These are phyloP conservation scores for Plecotus auritus DNA, from an alignment of 2,113 vertebrate genomes.

Conservation along the genomic window DNA sequence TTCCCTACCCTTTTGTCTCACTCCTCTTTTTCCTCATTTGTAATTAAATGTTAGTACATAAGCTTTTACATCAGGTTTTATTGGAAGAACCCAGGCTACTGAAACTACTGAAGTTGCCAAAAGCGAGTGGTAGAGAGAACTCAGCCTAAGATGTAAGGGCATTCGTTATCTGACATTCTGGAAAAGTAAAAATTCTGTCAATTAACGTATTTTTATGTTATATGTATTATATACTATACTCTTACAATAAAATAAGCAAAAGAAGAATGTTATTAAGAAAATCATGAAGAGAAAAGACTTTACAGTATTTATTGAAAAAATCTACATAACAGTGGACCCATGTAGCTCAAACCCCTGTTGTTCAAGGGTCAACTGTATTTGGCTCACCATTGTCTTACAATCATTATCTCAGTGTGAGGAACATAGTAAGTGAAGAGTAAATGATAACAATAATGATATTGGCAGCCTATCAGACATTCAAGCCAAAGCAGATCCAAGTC, in stretches of 20 bases:
- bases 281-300: not conserved
- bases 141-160: not conserved
- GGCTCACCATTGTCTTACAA: not conserved
- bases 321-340: not conserved
- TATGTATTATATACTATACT: not conserved
- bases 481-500: not conserved
- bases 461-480: not conserved
- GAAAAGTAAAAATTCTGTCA: not conserved
- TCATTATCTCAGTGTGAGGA: not conserved
- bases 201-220: not conserved
- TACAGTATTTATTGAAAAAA: not conserved
- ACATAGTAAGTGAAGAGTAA: not conserved
- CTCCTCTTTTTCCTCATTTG: not conserved
- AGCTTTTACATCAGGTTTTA: not conserved
- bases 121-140: not conserved
- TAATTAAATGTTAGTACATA: not conserved
- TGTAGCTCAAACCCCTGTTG: not conserved
- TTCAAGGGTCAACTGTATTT: not conserved
- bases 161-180: not conserved
- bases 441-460: not conserved
- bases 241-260: not conserved
- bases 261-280: not conserved
- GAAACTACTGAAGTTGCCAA: not conserved
- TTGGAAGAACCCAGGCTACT: not conserved
- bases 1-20: not conserved